These are phyloP conservation scores for Leptonema lineaticorne DNA, from an alignment of 1,140 invertebrate species.

Conservation along the genomic window DNA sequence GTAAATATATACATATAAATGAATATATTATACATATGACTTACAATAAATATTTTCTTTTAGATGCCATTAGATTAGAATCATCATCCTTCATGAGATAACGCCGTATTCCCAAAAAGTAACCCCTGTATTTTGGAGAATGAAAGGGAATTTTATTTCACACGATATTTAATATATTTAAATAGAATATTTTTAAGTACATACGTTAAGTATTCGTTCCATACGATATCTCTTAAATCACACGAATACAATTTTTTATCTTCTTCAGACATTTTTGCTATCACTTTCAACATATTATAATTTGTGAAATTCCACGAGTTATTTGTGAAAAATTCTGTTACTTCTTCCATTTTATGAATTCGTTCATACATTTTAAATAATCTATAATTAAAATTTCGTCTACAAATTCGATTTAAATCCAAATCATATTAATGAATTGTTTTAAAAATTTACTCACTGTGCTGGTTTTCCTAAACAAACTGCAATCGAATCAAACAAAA, in stretches of 20 bases:
- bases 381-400: constrained; percentile 48
- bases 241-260: constrained; percentile 63
- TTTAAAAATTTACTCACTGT: constrained; percentile 47
- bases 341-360: constrained; percentile 65
- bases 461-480: constrained; percentile 53
- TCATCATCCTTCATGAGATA: constrained; percentile 63
- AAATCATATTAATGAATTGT: background rate
- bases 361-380: constrained; percentile 68
- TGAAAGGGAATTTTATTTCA: too few species aligned
- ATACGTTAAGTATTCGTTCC: constrained; percentile 59
- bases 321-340: constrained; percentile 68
- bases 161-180: too few species aligned
- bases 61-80: constrained; percentile 55
- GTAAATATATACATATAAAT: background rate
- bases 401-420: background rate
- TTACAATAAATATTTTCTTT: constrained; percentile 53
- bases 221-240: constrained; percentile 60
- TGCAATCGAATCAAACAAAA: constrained; percentile 53
- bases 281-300: constrained; percentile 58
- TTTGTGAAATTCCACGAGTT: constrained; percentile 67
- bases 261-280: constrained; percentile 52
- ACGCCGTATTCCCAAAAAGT: constrained; percentile 60
- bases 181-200: background rate
- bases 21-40: too few species aligned
- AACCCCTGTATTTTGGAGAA: constrained; percentile 59